phyloP scores from a whole-genome alignment of 64 coral and sea anemone species.

The Montipora efflorescens region DNA sequence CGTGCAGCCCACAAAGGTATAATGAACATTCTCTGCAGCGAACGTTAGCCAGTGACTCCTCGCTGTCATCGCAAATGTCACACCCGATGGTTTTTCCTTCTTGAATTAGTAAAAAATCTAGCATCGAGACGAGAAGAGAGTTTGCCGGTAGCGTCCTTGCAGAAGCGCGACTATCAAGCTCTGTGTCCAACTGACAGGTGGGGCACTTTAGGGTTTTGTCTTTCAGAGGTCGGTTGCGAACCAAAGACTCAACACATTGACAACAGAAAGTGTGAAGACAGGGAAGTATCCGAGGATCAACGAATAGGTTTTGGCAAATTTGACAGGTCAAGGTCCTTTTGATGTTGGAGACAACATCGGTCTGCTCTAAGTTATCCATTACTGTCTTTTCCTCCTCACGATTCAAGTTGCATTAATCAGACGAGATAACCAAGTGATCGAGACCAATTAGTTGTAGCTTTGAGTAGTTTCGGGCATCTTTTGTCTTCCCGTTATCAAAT shows the following conservation, averaged over 20 bases:
- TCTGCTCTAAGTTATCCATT: neutral
- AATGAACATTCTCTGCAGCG: conserved; percentile 74
- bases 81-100: conserved; percentile 44
- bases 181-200: conserved; percentile 41
- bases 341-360: conserved; percentile 42
- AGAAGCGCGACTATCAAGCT: conserved; percentile 33
- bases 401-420: neutral
- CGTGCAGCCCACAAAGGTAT: conserved; percentile 71
- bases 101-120: conserved; percentile 66
- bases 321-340: conserved; percentile 69
- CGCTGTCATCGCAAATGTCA: conserved; percentile 67
- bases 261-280: conserved; percentile 77
- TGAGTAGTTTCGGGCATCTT: neutral
- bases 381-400: neutral
- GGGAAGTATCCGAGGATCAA: conserved; percentile 72
- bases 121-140: conserved; percentile 48
- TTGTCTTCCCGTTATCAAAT: neutral
- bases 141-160: conserved; percentile 54
- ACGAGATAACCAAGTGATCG: neutral
- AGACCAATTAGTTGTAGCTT: neutral
- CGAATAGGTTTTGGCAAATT: conserved; percentile 32
- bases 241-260: conserved; percentile 49
- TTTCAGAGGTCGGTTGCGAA: conserved; percentile 42
- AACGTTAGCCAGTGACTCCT: conserved; percentile 18
- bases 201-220: conserved; percentile 32